Evolutionary conservation across 1,140 invertebrate species (phyloP).

Genomic region (Calliphora vicina): DNA sequence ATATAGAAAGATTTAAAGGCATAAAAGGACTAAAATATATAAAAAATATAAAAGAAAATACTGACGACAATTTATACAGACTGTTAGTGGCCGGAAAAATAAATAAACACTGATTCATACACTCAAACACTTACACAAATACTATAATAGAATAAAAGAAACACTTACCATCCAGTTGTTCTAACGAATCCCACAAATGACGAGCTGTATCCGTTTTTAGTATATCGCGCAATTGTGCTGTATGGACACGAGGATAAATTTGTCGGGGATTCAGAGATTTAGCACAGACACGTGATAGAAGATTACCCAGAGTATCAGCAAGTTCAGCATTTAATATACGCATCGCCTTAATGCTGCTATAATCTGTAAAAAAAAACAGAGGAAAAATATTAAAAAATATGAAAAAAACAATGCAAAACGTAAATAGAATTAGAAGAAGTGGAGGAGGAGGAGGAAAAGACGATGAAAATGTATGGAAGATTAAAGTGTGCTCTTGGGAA

Average conservation of each 20-base stretch:
- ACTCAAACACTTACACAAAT: not conserved
- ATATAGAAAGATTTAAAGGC: too few relatives aligned
- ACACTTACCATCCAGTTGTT: slow-evolving; percentile 68
- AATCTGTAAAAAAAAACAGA: slow-evolving; percentile 73
- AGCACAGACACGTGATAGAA: slow-evolving; percentile 82
- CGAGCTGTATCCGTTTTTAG: slow-evolving; percentile 65
- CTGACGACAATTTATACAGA: too few relatives aligned
- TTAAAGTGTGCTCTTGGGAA: not conserved
- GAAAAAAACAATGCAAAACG: not conserved
- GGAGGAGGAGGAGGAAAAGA: not conserved
- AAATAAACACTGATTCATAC: too few relatives aligned
- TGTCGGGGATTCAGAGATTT: slow-evolving; percentile 79
- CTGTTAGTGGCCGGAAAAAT: too few relatives aligned
- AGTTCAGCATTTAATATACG: slow-evolving; percentile 89
- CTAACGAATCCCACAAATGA: slow-evolving; percentile 67
- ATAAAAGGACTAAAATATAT: too few relatives aligned
- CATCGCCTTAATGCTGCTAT: slow-evolving; percentile 78
- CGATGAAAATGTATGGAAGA: not conserved
- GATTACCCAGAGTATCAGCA: slow-evolving; percentile 92
- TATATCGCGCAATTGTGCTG: slow-evolving; percentile 63
- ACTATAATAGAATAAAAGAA: not conserved
- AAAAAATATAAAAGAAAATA: too few relatives aligned
- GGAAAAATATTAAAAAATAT: not conserved
- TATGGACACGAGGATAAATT: slow-evolving; percentile 73
- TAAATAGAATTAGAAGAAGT: not conserved